Base-by-base conservation (phyloP, 35 echinoderm and acorn worm genomes). In the Lytechinus variegatus region DNA sequence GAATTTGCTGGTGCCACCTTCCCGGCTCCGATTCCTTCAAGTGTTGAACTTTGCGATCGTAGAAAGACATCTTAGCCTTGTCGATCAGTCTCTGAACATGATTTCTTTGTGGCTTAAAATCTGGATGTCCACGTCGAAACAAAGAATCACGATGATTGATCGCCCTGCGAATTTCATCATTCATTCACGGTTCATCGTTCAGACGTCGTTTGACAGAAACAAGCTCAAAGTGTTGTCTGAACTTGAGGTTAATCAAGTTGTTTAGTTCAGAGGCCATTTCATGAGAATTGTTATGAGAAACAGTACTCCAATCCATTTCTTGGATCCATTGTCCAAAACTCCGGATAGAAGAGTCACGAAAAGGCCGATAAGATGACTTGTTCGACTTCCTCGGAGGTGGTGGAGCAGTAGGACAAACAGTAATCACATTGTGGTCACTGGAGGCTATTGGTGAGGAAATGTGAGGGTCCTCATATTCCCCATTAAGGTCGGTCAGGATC, bases 1-100 rank as follows among this genome's bases (percentile, higher is more conserved):
- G 27, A 27, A 92, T 92, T 92, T 92, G 89, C 52, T 92, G 27
- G 52, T 92, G 89, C 89, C 89, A 92, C 51, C 52, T 92, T 5
- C 89, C 89, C 4, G 89, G 89, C 51, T 92, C 89, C 16, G 89
- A 33, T 19, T 92, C 8, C 51, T 54, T 92, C 3, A 92, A 44
- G 52, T 92, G 27, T 7, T 21, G 9, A 33, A 54, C 51, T 27
- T 92, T 52, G 14, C 52, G 89, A 4, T 92, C 6, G 52, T 29
- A 92, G 89, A 92, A 92, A 8, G 27, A 16, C 4, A 5, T 19
- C 52, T 92, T 92, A 4, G 89, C 89, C 6, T 21, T 19, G 8
- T 92, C 51, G 52, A 92, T 92, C 89, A 28, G 7, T 54, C 89
- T 33, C 51, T 92, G 89, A 5, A 92, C 52, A 52, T 52, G 16